These are phyloP conservation scores for Panagrolaimus sp. DNA, from an alignment of 1,140 invertebrate species.

Conservation along the genomic window DNA sequence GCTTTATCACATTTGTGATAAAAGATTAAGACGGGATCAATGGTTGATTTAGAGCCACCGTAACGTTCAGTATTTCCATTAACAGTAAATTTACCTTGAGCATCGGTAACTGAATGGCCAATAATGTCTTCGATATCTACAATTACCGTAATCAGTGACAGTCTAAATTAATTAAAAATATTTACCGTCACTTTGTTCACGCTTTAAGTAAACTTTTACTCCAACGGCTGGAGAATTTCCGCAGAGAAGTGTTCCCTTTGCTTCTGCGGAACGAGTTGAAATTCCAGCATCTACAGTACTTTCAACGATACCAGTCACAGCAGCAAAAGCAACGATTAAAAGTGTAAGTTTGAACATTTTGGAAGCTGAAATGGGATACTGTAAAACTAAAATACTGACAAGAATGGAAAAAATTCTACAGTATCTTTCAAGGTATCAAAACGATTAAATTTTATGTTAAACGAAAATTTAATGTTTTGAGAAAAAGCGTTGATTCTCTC, in stretches of 20 bases:
- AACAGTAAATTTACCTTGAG: constrained; percentile 22
- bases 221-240: background rate
- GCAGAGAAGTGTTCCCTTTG: background rate
- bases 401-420: no score
- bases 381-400: no score
- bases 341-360: background rate
- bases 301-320: background rate
- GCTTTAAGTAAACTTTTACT: background rate
- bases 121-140: constrained; percentile 23
- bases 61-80: constrained; percentile 23
- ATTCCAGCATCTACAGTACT: constrained; percentile 13
- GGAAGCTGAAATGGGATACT: no score
- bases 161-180: background rate
- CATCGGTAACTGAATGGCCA: constrained; percentile 9
- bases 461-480: no score
- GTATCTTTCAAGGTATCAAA: no score
- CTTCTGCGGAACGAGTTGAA: background rate
- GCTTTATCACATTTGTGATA: constrained; percentile 23
- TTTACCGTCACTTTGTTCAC: constrained; percentile 4
- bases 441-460: no score
- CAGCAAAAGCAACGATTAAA: background rate
- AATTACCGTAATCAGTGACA: background rate
- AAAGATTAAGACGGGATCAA: constrained; percentile 21
- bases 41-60: constrained; percentile 17
- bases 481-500: no score